Evolutionary conservation across 2,797 vertebrate genomes (phyloP), one percentile per base, ranked within the genome.

Genomic region (Danio jaintianensis): DNA sequence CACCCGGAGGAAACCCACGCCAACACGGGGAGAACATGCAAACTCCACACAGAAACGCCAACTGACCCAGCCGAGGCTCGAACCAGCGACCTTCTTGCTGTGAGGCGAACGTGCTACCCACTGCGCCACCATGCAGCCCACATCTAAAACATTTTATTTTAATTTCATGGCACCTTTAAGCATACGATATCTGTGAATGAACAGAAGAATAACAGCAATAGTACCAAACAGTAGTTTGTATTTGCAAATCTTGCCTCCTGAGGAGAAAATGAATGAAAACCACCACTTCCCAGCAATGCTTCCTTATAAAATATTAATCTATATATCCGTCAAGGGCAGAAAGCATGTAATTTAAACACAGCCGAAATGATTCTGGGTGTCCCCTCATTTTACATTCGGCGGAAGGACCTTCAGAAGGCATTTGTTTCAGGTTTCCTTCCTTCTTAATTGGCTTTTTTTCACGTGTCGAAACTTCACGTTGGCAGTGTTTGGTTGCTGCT

Each of bases 271-370:
- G 89, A 88, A 93, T 89, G 88, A 89, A 89, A 87, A 87, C 40
- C 86, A 86, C 88, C 86, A 86, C 88, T 88, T 85, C 84, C 88
- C 84, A 89, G 89, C 91, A 92, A 92, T 91, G 90, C 87, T 92
- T 93, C 90, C 90, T 90, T 90, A 93, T 93, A 92, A 93, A 93
- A 91, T 94, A 94, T 93, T 92, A 92, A 93, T 29, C 29, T 93
- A 92, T 91, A 89, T 90, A 90, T 88, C 89, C 85, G 87, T 89
- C 91, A 92, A 91, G 92, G 90, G 90, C 90, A 91, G 91, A 90
- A 90, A 90, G 89, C 89, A 88, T 93, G 91, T 93, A 92, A 93
- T 93, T 92, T 92, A 92, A 94, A 91, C 90, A 87, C 85, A 75
- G 90, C 86, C 85, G 86, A 90, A 93, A 92, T 90, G 87, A 90